Base-by-base conservation (phyloP, 2,113 vertebrate genomes). In the Physeter macrocephalus region DNA sequence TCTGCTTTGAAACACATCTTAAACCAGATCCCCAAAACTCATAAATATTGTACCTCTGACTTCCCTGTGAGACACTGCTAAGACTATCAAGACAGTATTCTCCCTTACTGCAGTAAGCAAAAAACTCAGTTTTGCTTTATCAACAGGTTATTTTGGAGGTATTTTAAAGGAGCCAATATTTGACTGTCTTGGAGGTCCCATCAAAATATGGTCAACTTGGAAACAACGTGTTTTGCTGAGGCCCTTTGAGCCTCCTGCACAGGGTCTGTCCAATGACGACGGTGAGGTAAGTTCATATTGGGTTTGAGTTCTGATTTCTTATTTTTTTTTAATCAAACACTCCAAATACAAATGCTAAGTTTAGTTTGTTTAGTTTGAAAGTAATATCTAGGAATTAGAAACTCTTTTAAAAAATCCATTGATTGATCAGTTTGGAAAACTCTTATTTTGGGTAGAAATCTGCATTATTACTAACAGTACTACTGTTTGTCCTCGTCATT, bases 121-220 rank as follows among this genome's bases (percentile, higher is more conserved):
- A 94, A 90, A 94, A 72, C 52, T 94, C 57, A 96, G 88, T 66
- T 88, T 57, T 92, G 39, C 74, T 91, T 87, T 92, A 61, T 88
- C 62, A 78, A 52, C 64, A 74, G 88, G 39, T 84, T 80, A 57
- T 96, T 90, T 96, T 36, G 80, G 85, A 86, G 54, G 34, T 95
- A 82, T 95, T 93, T 81, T 90, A 87, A 94, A 82, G 74, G 67
- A 90, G 41, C 11, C 93, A 82, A 36, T 59, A 75, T 82, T 83
- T 96, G 89, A 77, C 36, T 15, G 27, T 93, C 61, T 78, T 57
- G 72, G 34, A 93, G 75, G 23, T 86, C 15, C 62, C 36, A 64
- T 93, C 52, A 93, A 57, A 90, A 87, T 82, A 85, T 77, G 85
- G 49, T 62, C 67, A 71, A n/a, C 27, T 86, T 93, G 64, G 64